phyloP scores from a whole-genome alignment of 2,888 invertebrate genomes.

The Hypercompe scribonia region DNA sequence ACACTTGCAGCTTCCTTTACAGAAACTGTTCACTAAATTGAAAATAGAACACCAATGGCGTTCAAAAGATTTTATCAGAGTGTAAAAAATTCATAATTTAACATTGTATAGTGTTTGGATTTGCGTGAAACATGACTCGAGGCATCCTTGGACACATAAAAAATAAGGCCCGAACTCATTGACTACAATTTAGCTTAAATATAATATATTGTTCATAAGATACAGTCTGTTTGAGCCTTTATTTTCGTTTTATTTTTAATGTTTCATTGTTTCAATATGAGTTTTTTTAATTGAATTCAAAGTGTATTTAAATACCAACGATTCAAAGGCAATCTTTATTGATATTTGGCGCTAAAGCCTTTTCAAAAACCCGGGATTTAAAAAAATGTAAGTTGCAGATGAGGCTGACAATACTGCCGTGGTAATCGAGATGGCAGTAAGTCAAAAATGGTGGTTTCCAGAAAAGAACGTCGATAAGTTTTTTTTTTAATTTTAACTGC shows the following conservation, averaged over 20 bases:
- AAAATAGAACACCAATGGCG: conserved; percentile 9
- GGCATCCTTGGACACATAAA: neutral
- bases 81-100: conserved; percentile 6
- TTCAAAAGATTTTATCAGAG: conserved; percentile 11
- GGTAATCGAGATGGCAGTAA: no score
- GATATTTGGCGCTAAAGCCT: neutral
- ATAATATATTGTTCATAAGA: neutral
- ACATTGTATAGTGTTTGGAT: neutral
- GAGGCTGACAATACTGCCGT: no score
- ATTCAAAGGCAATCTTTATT: neutral
- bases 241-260: neutral
- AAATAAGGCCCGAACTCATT: neutral
- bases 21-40: neutral
- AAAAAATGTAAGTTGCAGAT: no score
- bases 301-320: neutral
- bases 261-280: neutral
- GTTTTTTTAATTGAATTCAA: neutral
- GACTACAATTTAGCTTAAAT: neutral
- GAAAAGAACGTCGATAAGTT: no score
- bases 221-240: neutral
- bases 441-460: no score
- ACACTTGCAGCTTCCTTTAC: neutral
- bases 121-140: neutral
- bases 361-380: no score
- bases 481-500: no score